Evolutionary conservation across 1,140 invertebrate species (phyloP).

Genomic region (Lutraria rhynchaena): DNA sequence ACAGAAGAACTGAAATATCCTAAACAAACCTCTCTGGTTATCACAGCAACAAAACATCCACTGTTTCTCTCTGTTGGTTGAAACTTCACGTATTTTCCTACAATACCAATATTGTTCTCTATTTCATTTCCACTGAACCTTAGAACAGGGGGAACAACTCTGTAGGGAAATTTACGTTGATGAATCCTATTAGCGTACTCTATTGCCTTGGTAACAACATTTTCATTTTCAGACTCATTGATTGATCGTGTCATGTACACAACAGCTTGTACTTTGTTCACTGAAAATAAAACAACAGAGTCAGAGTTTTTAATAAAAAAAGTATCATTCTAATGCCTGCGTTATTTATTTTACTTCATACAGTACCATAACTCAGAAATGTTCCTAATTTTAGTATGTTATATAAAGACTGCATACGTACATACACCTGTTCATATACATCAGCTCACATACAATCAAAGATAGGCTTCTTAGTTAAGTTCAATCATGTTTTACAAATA

Average conservation of each 20-base stretch:
- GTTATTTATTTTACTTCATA: too few species aligned
- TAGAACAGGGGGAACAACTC: constrained; percentile 75
- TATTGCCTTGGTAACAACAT: constrained; percentile 68
- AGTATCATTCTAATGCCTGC: too few species aligned
- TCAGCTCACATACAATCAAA: too few species aligned
- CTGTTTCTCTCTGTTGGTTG: constrained; percentile 69
- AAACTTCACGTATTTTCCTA: constrained; percentile 73
- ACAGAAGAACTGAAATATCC: too few species aligned
- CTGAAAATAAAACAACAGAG: constrained; percentile 67
- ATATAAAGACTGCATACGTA: too few species aligned
- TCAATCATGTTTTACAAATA: too few species aligned
- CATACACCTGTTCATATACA: too few species aligned
- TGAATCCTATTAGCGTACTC: constrained; percentile 71
- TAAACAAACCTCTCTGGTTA: constrained; percentile 75
- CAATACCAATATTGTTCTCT: constrained; percentile 60
- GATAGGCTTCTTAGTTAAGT: too few species aligned
- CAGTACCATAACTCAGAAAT: too few species aligned
- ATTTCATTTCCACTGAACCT: constrained; percentile 71
- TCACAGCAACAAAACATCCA: constrained; percentile 77
- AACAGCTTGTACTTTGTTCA: constrained; percentile 72
- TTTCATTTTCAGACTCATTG: constrained; percentile 74
- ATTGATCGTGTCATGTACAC: constrained; percentile 76
- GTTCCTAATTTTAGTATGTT: too few species aligned
- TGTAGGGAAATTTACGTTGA: constrained; percentile 64
- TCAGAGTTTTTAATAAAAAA: too few species aligned